Evolutionary conservation across 2,797 vertebrate species (phyloP).

Genomic region (Hephaestus fuliginosus): DNA sequence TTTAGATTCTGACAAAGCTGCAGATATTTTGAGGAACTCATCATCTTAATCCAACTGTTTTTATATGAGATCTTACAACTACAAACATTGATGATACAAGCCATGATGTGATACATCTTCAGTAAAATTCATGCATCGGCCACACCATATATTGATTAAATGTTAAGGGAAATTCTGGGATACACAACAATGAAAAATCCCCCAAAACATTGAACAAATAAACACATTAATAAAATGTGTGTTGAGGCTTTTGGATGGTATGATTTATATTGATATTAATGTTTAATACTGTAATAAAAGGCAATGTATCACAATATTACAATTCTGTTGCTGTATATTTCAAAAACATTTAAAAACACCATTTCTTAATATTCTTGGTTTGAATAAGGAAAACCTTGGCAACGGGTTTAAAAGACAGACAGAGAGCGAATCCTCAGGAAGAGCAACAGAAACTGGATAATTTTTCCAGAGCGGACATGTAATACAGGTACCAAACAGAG

Average conservation of each 20-base stretch:
- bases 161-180: background rate
- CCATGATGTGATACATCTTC: background rate
- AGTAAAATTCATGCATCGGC: background rate
- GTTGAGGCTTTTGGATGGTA: background rate
- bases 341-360: background rate
- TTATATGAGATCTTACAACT: background rate
- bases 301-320: background rate
- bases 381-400: no score
- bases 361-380: background rate
- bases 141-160: background rate
- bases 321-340: no score
- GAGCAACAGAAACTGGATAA: background rate
- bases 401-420: background rate
- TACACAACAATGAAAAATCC: background rate
- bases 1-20: background rate
- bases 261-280: background rate
- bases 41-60: background rate
- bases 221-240: background rate
- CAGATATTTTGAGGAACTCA: background rate
- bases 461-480: background rate
- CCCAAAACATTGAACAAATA: background rate
- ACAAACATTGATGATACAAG: no score
- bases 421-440: background rate
- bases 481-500: background rate
- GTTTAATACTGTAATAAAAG: background rate